These are phyloP conservation scores for Tipula helvola DNA, from an alignment of 2,888 invertebrate genomes.

Conservation along the genomic window DNA sequence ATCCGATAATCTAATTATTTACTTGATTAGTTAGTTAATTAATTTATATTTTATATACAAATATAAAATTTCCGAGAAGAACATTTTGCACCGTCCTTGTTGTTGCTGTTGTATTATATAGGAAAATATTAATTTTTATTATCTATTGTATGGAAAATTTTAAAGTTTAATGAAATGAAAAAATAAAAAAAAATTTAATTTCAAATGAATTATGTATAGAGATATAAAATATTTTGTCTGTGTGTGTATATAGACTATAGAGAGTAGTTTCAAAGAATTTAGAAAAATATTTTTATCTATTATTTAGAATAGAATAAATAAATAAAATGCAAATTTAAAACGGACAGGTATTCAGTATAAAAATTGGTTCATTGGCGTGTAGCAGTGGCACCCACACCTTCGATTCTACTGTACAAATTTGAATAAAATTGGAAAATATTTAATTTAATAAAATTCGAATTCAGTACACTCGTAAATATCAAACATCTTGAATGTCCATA, in stretches of 20 bases:
- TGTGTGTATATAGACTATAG: neutral
- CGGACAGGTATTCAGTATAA: neutral
- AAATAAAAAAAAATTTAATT: neutral
- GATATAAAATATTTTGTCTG: neutral
- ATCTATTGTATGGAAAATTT: neutral
- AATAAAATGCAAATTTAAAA: neutral
- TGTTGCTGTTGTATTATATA: neutral
- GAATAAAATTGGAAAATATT: too few species aligned
- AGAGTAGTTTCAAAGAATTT: neutral
- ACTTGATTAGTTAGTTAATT: neutral
- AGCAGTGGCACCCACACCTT: too few species aligned
- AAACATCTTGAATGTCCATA: too few species aligned
- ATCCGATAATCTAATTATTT: neutral
- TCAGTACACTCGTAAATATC: too few species aligned
- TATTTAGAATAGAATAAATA: neutral
- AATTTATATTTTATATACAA: neutral
- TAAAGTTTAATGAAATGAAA: neutral
- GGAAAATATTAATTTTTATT: neutral
- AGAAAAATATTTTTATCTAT: neutral
- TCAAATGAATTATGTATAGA: neutral
- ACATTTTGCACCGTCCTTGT: neutral
- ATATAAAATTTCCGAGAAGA: neutral
- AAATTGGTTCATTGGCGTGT: neutral
- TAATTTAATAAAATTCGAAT: too few species aligned
- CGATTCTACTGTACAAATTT: too few species aligned